Conservation (phyloP, 2,113 vertebrate genomes). For the Piprites chloris region DNA sequence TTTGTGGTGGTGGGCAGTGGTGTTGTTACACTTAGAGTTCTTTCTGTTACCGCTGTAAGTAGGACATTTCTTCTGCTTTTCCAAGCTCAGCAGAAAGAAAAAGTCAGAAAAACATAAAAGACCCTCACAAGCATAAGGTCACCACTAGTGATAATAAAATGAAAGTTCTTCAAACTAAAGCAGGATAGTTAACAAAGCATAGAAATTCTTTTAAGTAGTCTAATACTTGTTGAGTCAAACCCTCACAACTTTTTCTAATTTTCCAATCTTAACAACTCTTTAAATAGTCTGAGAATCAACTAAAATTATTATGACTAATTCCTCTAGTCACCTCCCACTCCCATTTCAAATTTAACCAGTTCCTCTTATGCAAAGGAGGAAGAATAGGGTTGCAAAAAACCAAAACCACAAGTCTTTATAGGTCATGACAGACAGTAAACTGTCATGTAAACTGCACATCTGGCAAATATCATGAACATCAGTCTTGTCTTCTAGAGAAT, state of each 20-base stretch:
- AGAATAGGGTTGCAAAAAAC: background rate
- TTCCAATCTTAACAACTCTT: background rate
- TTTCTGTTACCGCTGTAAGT: background rate
- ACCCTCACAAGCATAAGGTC: accelerated
- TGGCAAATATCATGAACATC: background rate
- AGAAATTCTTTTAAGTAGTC: background rate
- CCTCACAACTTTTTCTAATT: background rate
- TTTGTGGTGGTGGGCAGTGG: background rate
- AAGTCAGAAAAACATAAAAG: background rate
- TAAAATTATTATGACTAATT: background rate
- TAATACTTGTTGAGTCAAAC: background rate
- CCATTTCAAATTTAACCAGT: background rate
- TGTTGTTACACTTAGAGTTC: background rate
- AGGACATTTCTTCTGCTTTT: background rate
- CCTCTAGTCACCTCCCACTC: background rate
- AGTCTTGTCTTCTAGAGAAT: background rate
- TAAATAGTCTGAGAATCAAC: background rate
- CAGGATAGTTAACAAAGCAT: background rate
- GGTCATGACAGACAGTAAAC: background rate
- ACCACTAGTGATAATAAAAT: background rate
- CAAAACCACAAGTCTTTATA: background rate
- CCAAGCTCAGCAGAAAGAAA: background rate
- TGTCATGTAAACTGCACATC: background rate
- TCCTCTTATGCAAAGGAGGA: background rate
- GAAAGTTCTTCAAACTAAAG: background rate